Percentiles rank a stretch among this genome's conserved stretches.
Conservation (phyloP, 1,140 invertebrate species). For the Diuraphis noxia region DNA sequence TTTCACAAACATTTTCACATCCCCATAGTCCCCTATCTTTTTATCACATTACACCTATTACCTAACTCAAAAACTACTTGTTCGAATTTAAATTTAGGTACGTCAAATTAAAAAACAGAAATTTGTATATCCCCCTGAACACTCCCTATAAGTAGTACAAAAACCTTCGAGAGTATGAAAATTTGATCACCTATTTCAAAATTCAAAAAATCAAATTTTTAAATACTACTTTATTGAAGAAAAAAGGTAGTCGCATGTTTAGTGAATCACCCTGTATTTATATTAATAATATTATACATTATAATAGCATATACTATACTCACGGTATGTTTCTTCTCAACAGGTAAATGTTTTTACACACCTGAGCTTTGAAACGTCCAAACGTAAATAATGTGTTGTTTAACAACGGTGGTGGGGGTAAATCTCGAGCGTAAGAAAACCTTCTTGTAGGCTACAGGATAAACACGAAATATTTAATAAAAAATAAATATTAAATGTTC, state of each 20-base stretch:
- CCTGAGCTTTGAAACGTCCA: conserved; percentile 57
- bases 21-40: no score
- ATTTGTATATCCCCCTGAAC: background rate
- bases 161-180: no score
- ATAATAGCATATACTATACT: conserved; percentile 30
- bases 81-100: background rate
- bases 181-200: no score
- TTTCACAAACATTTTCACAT: no score
- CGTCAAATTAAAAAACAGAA: background rate
- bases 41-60: background rate
- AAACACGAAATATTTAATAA: background rate
- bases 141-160: background rate
- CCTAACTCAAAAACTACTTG: background rate
- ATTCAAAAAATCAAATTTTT: no score
- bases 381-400: conserved; percentile 47
- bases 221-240: background rate
- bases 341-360: conserved; percentile 57
- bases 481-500: background rate
- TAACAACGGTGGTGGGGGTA: conserved; percentile 51
- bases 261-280: background rate
- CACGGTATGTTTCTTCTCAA: conserved; percentile 48
- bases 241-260: background rate
- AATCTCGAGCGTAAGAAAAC: conserved; percentile 29
- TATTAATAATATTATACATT: background rate
- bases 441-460: background rate